Base-by-base conservation (phyloP, 2,888 invertebrate genomes). In the Onthophagus sagittarius region DNA sequence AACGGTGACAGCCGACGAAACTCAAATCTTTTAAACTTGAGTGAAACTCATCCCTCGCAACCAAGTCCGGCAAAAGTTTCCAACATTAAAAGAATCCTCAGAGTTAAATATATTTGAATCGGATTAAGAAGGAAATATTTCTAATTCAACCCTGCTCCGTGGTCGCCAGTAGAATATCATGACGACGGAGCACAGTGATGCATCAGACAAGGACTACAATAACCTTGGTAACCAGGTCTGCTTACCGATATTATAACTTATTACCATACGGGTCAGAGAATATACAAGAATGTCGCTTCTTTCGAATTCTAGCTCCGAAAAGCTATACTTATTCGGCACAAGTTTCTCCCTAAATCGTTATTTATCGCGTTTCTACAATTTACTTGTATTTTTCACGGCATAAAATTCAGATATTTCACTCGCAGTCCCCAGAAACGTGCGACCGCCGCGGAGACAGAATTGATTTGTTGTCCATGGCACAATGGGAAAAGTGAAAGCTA, bases 181-280 rank as follows among this genome's bases (percentile, higher is more conserved):
- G 76, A 77, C 76, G 75, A 76, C 75, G 73, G 72, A 75, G 74
- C 74, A 70, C 76, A 71, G 74, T 77, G 77, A 77, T 77, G 77
- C 76, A 77, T 76, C 78, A 75, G 78, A 75, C 77, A 77, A 75
- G 73, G 72, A 72, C 72, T 76, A 77, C 77, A 77, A 77, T 77
- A 76, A 75, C 74, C 75, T 74, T 75, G 77, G 76, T 77, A 77
- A 77, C 77, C 78, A 78, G 73, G 75, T 53, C 71, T 75, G 73
- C 77, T 73, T 75, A 75, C 74, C 75, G 76, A 77, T 74, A 70
- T 74, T 75, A 74, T 74, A 77, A 76, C 76, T 77, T 77, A 77
- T 77, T 76, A 75, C 76, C 75, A 71, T 74, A 72, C 64, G 70
- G 74, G 71, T 74, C 74, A 73, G 39, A 53, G 71, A 75, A 76